Percentiles rank a stretch among this genome's conserved stretches.
These are phyloP conservation scores for Tichodroma muraria DNA, from an alignment of 2,113 vertebrate genomes.

Conservation along the genomic window DNA sequence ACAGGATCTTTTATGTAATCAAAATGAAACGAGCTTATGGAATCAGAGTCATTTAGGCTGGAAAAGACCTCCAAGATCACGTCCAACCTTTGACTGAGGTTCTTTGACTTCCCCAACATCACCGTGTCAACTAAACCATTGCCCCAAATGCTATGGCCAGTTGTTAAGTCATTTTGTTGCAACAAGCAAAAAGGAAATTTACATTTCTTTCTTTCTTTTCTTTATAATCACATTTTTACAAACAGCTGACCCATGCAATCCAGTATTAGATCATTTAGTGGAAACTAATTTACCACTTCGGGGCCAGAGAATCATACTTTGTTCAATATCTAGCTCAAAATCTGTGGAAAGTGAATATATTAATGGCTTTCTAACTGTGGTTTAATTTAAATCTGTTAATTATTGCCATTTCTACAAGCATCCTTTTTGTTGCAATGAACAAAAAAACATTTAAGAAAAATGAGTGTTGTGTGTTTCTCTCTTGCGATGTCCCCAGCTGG, in stretches of 20 bases:
- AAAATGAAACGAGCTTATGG: neutral
- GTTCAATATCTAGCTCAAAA: neutral
- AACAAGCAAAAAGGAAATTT: neutral
- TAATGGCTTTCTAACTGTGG: neutral
- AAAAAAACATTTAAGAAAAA: neutral
- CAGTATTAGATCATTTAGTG: neutral
- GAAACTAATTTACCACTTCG: neutral
- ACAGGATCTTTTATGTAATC: neutral
- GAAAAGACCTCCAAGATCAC: neutral
- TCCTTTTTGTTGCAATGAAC: neutral
- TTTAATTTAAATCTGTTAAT: neutral
- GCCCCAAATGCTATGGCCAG: neutral
- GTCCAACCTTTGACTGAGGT: neutral
- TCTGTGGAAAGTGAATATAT: neutral
- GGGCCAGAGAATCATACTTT: neutral
- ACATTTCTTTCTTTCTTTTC: neutral
- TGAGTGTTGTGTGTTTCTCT: neutral
- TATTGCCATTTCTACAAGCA: neutral
- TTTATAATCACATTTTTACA: neutral
- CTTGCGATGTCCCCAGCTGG: neutral
- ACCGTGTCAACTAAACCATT: too few relatives aligned
- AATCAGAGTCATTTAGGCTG: neutral
- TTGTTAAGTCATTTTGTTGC: neutral
- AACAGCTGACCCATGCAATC: accelerated
- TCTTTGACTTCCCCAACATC: neutral